Evolutionary conservation across 2,888 invertebrate genomes (phyloP).

Genomic region (Entomobrya multifasciata): DNA sequence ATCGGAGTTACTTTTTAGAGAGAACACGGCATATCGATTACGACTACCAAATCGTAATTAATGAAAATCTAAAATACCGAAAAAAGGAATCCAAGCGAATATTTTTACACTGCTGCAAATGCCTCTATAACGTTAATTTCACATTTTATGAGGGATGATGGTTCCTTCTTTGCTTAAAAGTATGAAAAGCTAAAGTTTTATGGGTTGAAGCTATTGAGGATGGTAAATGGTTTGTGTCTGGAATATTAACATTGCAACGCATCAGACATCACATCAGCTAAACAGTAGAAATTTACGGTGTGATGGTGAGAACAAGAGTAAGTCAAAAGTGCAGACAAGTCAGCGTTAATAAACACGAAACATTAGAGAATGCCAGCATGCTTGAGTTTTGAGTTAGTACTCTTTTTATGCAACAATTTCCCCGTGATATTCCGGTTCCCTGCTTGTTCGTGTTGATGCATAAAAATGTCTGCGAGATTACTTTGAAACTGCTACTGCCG

Average conservation of each 20-base stretch:
- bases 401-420: neutral
- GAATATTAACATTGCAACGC: conserved; percentile 5
- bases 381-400: conserved; percentile 2
- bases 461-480: conserved; percentile 14
- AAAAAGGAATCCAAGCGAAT: too few species aligned
- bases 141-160: too few species aligned
- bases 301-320: neutral
- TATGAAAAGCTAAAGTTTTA: too few species aligned
- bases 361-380: neutral
- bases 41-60: too few species aligned
- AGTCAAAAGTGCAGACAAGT: neutral
- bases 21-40: too few species aligned
- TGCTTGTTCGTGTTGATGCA: conserved; percentile 21
- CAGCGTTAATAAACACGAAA: conserved; percentile 19
- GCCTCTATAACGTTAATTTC: too few species aligned
- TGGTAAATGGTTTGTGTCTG: neutral
- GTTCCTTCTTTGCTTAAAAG: too few species aligned
- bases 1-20: too few species aligned
- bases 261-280: too few species aligned
- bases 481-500: too few species aligned
- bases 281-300: neutral
- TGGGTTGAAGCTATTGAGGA: neutral
- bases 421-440: neutral
- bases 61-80: too few species aligned
- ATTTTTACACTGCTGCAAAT: too few species aligned